Base-by-base conservation (phyloP, 2,113 vertebrate species). In the Corythoichthys intestinalis region DNA sequence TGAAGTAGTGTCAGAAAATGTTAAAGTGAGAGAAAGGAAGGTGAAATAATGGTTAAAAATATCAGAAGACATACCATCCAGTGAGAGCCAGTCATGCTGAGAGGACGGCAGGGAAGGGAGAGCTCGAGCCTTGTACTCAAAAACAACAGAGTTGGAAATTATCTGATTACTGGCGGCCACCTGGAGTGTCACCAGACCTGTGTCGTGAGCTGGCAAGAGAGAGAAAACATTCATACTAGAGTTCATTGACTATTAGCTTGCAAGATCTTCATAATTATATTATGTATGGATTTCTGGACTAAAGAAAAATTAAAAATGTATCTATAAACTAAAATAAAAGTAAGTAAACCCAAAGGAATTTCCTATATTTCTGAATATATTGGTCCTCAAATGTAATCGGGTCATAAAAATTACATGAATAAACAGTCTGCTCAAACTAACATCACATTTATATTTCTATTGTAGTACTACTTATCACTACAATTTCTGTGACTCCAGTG, bases 141-240 rank as follows among this genome's bases (percentile, higher is more conserved):
- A 99, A 79, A 99, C 96, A 90, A 98, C 97, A 0, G 97, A 99
- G 89, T 94, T 99, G 82, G 96, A 98, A 94, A 99, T 97, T 90
- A 98, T 97, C 92, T 99, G 97, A 93, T 93, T 99, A 91, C 96
- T 96, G 92, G 95, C 94, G 83, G 96, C 96, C 91, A 99, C 97
- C 93, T 99, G 97, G 76, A 99, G 94, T 59, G 97, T 98, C 91
- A 99, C 97, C 12, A 99, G 93, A 80, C 97, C 97, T 62, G 97
- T 99, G 90, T 99, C 97, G 41, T 99, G 97, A 87, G 97, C 97
- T 99, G 85, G 35, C 38, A 87, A 90, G 82, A 52, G 78, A 82
- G 35, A 17, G 7, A 60, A 60, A 2, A 28, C 7, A 13, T 28
- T 34, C 12, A 20, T 11, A 35, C 34, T 4, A 37, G 2, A 35